These are phyloP conservation scores for Propithecus coquereli DNA, from an alignment of 2,113 vertebrate genomes.

Conservation along the genomic window DNA sequence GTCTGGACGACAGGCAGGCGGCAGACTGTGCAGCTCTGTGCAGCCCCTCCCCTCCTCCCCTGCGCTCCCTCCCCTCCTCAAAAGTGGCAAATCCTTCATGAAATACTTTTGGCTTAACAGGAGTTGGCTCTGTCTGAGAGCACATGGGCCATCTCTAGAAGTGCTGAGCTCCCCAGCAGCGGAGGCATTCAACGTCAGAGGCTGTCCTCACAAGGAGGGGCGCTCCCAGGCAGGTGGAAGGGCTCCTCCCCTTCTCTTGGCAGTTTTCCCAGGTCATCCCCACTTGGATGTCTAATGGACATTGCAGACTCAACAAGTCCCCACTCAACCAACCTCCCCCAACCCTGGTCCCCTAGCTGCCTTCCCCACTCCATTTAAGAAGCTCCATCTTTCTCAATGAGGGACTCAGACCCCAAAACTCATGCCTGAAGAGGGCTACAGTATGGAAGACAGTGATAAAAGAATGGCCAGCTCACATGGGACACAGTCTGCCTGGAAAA, in stretches of 20 bases:
- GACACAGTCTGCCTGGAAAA: background rate
- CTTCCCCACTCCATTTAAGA: background rate
- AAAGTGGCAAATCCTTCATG: background rate
- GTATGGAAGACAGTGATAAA: background rate
- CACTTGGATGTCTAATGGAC: background rate
- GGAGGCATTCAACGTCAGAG: background rate
- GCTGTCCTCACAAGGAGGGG: background rate
- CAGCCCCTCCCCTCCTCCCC: background rate
- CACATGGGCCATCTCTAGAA: background rate
- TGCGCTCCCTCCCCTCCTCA: background rate
- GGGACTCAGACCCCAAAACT: background rate
- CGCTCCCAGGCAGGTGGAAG: too few relatives aligned
- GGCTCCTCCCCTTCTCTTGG: background rate
- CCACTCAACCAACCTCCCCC: background rate
- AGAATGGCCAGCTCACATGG: background rate
- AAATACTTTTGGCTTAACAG: background rate
- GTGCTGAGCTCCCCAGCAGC: background rate
- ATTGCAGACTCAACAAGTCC: background rate
- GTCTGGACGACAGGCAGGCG: background rate
- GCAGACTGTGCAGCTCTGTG: background rate
- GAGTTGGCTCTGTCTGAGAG: background rate
- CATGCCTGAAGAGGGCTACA: background rate
- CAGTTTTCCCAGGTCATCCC: background rate
- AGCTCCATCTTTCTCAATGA: background rate
- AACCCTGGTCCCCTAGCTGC: background rate